Percentiles rank a stretch among this genome's conserved stretches.
phyloP scores from a whole-genome alignment of 1,140 invertebrate genomes.

The Octopus bimaculoides region DNA sequence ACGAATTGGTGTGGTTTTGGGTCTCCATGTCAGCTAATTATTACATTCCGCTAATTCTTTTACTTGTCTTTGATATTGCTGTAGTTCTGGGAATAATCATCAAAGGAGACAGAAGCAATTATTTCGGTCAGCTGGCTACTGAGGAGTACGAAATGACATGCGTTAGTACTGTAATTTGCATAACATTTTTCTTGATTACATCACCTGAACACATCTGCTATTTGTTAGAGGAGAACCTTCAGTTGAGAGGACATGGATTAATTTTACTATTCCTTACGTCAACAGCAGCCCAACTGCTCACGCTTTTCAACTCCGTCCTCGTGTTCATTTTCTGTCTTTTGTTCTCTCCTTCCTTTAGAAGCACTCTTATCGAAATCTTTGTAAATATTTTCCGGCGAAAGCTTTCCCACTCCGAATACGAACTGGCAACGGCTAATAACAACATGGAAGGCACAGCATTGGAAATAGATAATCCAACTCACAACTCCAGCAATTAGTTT shows the following conservation, averaged over 20 bases:
- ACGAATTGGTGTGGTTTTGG: constrained; percentile 49
- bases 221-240: background rate
- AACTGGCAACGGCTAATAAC: background rate
- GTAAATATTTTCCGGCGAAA: background rate
- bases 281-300: background rate
- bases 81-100: constrained; percentile 38
- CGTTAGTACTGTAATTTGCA: constrained; percentile 25
- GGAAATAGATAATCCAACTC: background rate
- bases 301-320: background rate
- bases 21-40: constrained; percentile 44
- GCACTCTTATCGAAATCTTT: background rate
- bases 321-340: background rate
- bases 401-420: background rate
- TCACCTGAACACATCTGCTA: constrained; percentile 25
- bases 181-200: constrained; percentile 42
- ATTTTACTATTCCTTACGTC: background rate
- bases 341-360: background rate
- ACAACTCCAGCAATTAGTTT: background rate
- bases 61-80: constrained; percentile 38
- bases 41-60: constrained; percentile 42
- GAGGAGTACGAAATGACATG: background rate
- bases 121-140: constrained; percentile 24
- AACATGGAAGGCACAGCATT: background rate
- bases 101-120: constrained; percentile 31
- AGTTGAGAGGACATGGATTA: background rate